Conservation (phyloP, 2,113 vertebrate genomes). For the rat (Rattus norvegicus) region GRCr8 NC_086020.1:209934001-209934500, state of each 20-base stretch:
- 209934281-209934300: constrained; percentile 20
- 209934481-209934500: not conserved
- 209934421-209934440: not conserved
- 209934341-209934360: not conserved
- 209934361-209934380: not conserved
- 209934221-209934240: constrained; percentile 37
- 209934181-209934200: constrained; percentile 59
- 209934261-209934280: constrained; percentile 36
- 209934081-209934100: constrained; percentile 45
- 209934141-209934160: constrained; percentile 14
- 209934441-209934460: not conserved
- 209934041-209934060: constrained; percentile 48
- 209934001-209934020: constrained; percentile 45
- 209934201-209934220: constrained; percentile 49
- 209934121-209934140: constrained; percentile 43
- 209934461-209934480: not conserved
- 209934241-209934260: constrained; percentile 39
- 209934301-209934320: constrained; percentile 33
- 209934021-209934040: constrained; percentile 43
- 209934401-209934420: not conserved
- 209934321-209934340: constrained; percentile 48
- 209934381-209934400: not conserved
- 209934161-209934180: constrained; percentile 34
- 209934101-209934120: constrained; percentile 48
- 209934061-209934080: not conserved